Conservation (phyloP, 2,888 invertebrate species). For the Mayetiola destructor region DNA sequence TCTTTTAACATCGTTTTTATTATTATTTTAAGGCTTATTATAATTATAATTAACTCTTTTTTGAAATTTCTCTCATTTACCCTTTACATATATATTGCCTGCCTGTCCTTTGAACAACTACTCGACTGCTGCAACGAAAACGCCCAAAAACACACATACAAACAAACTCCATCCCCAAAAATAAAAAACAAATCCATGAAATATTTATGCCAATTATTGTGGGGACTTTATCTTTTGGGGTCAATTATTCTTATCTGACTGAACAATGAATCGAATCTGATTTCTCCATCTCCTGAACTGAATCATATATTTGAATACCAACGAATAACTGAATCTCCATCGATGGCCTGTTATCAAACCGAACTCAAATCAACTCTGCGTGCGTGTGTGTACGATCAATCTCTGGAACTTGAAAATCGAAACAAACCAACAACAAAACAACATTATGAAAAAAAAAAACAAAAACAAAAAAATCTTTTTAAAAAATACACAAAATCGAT, state of each 20-base stretch:
- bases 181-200: not conserved
- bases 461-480: not conserved
- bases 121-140: conserved; percentile 16
- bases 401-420: too few species aligned
- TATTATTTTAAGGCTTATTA: conserved; percentile 17
- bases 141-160: conserved; percentile 1
- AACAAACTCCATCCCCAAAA: not conserved
- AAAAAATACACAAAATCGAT: not conserved
- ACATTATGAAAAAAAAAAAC: not conserved
- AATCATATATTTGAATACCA: too few species aligned
- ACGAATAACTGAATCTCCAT: too few species aligned
- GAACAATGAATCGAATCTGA: too few species aligned
- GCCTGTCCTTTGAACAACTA: conserved; percentile 17
- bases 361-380: too few species aligned
- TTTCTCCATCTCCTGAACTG: too few species aligned
- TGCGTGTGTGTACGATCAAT: too few species aligned
- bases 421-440: not conserved
- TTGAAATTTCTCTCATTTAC: conserved; percentile 18
- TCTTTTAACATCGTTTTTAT: conserved; percentile 12
- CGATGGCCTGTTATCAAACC: too few species aligned
- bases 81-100: conserved; percentile 18
- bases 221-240: too few species aligned
- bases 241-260: too few species aligned
- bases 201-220: not conserved
- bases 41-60: conserved; percentile 17